A percentile compares a stretch with the other conserved stretches of the same genome.
Evolutionary conservation across 2,797 vertebrate species (phyloP).

Genomic region (Aplochiton taeniatus): DNA sequence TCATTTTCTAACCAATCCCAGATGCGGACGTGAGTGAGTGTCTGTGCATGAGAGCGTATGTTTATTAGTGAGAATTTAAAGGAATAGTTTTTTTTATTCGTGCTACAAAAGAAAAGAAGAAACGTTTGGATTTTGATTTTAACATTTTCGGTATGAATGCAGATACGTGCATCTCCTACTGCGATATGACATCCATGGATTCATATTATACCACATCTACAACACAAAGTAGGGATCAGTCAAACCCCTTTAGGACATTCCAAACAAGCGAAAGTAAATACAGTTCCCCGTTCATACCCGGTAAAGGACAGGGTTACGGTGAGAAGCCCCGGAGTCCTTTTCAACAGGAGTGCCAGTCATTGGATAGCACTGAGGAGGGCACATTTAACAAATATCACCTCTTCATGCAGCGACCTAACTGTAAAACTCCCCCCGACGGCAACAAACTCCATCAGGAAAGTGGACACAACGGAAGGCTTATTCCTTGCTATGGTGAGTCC

Average conservation of each 20-base stretch:
- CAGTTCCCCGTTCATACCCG: slow-evolving; percentile 86
- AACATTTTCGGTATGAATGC: slow-evolving; percentile 89
- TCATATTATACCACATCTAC: slow-evolving; percentile 89
- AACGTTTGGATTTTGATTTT: slow-evolving; percentile 59
- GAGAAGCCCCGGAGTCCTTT: slow-evolving; percentile 86
- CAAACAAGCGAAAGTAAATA: slow-evolving; percentile 86
- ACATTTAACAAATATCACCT: slow-evolving; percentile 90
- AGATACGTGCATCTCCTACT: slow-evolving; percentile 94
- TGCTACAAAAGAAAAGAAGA: slow-evolving; percentile 45
- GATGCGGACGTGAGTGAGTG: slow-evolving; percentile 76
- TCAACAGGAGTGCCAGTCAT: slow-evolving; percentile 85
- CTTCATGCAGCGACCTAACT: slow-evolving; percentile 86
- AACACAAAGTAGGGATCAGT: slow-evolving; percentile 83
- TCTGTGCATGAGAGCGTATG: slow-evolving; percentile 50
- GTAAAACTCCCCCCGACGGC: slow-evolving; percentile 88
- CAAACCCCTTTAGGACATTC: slow-evolving; percentile 91
- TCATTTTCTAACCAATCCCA: slow-evolving; percentile 84
- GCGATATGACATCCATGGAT: slow-evolving; percentile 95
- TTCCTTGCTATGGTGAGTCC: slow-evolving; percentile 90
- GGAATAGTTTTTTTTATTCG: slow-evolving; percentile 21
- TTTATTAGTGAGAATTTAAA: slow-evolving; percentile 51
- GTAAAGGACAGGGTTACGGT: slow-evolving; percentile 89
- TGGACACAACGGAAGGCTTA: slow-evolving; percentile 85
- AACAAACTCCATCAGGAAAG: slow-evolving; percentile 82
- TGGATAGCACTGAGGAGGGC: slow-evolving; percentile 85